Evolutionary conservation across 2,888 invertebrate genomes (phyloP).

Genomic region (Volucella inflata): DNA sequence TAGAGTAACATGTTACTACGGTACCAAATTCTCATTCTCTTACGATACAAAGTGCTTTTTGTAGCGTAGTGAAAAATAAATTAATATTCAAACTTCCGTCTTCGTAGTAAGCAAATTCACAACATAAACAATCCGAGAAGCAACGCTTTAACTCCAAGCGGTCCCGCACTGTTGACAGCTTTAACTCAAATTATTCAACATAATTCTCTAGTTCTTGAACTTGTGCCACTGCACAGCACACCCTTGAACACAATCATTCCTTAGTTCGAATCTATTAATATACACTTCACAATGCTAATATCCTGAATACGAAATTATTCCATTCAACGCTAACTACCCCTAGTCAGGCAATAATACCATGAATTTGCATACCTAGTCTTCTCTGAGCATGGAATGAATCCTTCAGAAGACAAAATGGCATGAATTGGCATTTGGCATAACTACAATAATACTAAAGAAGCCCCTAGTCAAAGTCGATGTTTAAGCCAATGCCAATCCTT

Average conservation of each 20-base stretch:
- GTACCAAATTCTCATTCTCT: too few species aligned
- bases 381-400: conserved; percentile 19
- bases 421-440: neutral
- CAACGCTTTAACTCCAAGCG: conserved; percentile 12
- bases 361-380: conserved; percentile 60
- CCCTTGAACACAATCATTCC: conserved; percentile 46
- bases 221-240: conserved; percentile 18
- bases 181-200: conserved; percentile 56
- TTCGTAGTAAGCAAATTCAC: too few species aligned
- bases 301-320: conserved; percentile 62
- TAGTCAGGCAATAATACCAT: conserved; percentile 69
- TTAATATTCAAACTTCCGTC: too few species aligned
- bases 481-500: neutral
- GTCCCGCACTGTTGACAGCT: conserved; percentile 50
- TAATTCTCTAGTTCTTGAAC: conserved; percentile 52
- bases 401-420: conserved; percentile 43
- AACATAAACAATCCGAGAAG: conserved; percentile 31
- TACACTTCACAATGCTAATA: conserved; percentile 37
- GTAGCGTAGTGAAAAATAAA: too few species aligned
- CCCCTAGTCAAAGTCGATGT: too few species aligned
- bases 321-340: conserved; percentile 46
- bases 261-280: conserved; percentile 67
- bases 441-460: too few species aligned
- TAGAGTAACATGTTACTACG: too few species aligned
- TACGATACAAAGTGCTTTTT: too few species aligned